These are phyloP conservation scores for Semnopithecus entellus DNA, from an alignment of 2,113 vertebrate genomes.

Conservation along the genomic window DNA sequence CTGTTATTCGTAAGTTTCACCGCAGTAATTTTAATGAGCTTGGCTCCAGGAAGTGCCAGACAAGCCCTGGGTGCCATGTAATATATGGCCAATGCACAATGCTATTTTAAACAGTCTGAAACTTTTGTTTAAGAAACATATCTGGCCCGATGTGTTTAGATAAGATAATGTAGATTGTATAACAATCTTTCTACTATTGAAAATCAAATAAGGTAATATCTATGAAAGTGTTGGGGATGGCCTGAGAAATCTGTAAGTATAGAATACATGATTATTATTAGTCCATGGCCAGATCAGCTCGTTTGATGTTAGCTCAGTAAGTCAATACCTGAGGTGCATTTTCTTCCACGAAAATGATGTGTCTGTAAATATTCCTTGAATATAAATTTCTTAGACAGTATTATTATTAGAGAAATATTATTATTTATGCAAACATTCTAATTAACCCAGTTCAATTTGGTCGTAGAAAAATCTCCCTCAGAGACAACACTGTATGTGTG, in stretches of 20 bases:
- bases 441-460: constrained; percentile 48
- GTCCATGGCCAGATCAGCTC: not conserved
- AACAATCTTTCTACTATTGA: not conserved
- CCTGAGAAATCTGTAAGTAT: not conserved
- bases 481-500: constrained; percentile 32
- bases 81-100: not conserved
- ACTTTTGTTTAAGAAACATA: not conserved
- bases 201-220: not conserved
- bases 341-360: constrained; percentile 37
- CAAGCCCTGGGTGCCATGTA: no score
- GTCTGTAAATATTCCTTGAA: constrained; percentile 34
- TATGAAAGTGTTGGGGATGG: not conserved
- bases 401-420: constrained; percentile 67
- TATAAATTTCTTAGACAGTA: constrained; percentile 39
- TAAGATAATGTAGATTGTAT: not conserved
- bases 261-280: not conserved
- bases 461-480: not conserved
- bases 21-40: not conserved
- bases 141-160: not conserved
- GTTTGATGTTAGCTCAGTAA: not conserved
- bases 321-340: not conserved
- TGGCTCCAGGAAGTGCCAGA: not conserved
- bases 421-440: constrained; percentile 54
- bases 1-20: not conserved
- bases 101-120: not conserved